phyloP scores from a whole-genome alignment of 2,888 invertebrate species.

The Drosophila macrospina region DNA sequence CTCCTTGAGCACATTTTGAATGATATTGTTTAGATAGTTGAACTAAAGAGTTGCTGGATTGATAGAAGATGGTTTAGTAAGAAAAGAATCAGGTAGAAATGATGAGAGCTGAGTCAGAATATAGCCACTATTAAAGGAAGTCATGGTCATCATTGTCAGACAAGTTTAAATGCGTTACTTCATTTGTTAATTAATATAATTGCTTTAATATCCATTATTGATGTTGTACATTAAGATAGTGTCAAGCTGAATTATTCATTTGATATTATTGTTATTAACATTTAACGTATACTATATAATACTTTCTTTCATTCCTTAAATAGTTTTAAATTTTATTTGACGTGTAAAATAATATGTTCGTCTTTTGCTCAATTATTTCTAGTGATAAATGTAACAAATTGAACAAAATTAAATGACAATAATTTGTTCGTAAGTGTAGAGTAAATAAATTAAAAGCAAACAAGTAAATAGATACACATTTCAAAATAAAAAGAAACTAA shows the following conservation, averaged over 20 bases:
- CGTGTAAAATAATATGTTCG: too few relatives aligned
- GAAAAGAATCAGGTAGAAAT: background rate
- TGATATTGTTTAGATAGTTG: slow-evolving; percentile 12
- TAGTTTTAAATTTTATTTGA: too few relatives aligned
- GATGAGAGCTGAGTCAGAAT: background rate
- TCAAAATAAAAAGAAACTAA: slow-evolving; percentile 11
- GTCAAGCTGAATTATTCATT: background rate
- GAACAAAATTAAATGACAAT: slow-evolving; percentile 76
- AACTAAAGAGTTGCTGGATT: background rate
- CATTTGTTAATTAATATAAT: slow-evolving; percentile 5
- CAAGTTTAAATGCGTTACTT: slow-evolving; percentile 9
- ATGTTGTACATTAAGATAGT: background rate
- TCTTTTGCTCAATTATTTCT: background rate
- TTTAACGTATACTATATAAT: too few relatives aligned
- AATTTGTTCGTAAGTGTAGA: slow-evolving; percentile 71
- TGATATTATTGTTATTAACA: too few relatives aligned
- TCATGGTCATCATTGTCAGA: slow-evolving; percentile 12
- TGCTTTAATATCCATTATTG: too few relatives aligned
- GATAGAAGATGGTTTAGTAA: background rate
- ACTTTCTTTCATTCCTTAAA: too few relatives aligned
- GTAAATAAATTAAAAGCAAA: slow-evolving; percentile 75
- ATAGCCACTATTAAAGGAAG: background rate
- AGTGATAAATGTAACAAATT: slow-evolving; percentile 51
- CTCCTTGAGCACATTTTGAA: slow-evolving; percentile 8
- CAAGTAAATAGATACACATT: slow-evolving; percentile 60